These are phyloP conservation scores for Orthonychiurus folsomi DNA, from an alignment of 2,888 invertebrate genomes.

Conservation along the genomic window DNA sequence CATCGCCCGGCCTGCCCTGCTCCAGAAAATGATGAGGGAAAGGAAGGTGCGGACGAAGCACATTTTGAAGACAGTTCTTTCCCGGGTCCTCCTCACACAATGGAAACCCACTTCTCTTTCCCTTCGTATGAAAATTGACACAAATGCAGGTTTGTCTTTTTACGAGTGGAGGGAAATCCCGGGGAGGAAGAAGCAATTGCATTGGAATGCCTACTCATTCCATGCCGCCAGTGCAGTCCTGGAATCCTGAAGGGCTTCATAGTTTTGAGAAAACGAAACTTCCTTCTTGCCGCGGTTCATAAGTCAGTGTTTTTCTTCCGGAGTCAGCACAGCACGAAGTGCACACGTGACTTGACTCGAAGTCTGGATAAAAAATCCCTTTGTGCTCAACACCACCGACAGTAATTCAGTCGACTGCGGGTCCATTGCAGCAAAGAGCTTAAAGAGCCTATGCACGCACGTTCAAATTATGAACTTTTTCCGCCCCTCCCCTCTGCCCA, in stretches of 20 bases:
- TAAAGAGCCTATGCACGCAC: not conserved
- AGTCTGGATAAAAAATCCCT: not conserved
- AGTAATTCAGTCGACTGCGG: not conserved
- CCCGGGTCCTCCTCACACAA: not conserved
- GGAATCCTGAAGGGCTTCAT: not conserved
- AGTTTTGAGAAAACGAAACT: not conserved
- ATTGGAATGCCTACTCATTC: not conserved
- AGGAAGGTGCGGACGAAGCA: not conserved
- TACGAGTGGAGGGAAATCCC: not conserved
- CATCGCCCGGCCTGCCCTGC: not conserved
- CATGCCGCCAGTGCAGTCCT: too few species aligned
- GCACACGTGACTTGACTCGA: not conserved
- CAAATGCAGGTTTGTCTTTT: not conserved
- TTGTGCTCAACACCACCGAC: too few species aligned
- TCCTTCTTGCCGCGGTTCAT: not conserved
- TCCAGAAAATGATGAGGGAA: not conserved
- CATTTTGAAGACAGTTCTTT: not conserved
- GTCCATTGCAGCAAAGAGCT: too few species aligned
- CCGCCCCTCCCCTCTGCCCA: too few species aligned
- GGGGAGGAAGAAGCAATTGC: not conserved
- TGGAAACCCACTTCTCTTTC: not conserved
- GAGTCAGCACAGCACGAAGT: not conserved
- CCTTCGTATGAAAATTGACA: not conserved
- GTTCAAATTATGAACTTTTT: not conserved
- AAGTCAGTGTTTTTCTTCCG: not conserved